Percentiles rank a stretch among this genome's conserved stretches.
Evolutionary conservation across 1,140 invertebrate species (phyloP).

Genomic region (Piezodorus guildinii): DNA sequence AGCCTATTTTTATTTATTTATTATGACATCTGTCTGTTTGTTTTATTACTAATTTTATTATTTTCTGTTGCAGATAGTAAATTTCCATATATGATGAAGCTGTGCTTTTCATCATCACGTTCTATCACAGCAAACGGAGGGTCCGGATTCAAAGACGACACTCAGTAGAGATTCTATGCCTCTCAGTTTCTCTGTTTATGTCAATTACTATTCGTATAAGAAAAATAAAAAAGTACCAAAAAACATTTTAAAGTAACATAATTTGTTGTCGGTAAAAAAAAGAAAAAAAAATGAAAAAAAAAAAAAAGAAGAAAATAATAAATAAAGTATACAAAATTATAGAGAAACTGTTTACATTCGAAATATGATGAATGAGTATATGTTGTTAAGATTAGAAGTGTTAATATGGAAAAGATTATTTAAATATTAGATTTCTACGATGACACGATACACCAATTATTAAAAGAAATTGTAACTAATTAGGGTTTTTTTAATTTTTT

Average conservation of each 20-base stretch:
- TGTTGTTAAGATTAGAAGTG: neutral
- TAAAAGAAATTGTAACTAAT: neutral
- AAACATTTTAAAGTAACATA: conserved; percentile 8
- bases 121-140: conserved; percentile 16
- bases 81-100: conserved; percentile 93
- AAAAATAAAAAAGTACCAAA: conserved; percentile 18
- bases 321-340: conserved; percentile 8
- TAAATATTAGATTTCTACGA: conserved; percentile 6
- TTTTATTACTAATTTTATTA: conserved; percentile 1
- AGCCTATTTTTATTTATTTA: no score
- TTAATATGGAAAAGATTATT: neutral
- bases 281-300: neutral
- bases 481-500: conserved; percentile 2
- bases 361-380: neutral
- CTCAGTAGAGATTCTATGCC: conserved; percentile 8
- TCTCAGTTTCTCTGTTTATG: conserved; percentile 22
- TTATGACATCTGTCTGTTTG: neutral
- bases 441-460: conserved; percentile 7
- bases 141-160: neutral
- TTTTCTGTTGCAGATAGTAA: conserved; percentile 63
- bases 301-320: neutral
- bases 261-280: conserved; percentile 4
- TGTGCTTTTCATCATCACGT: conserved; percentile 83
- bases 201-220: conserved; percentile 24
- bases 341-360: conserved; percentile 12